Base-by-base conservation (phyloP, 2,888 invertebrate species). In the Cremastinae sp. region DNA sequence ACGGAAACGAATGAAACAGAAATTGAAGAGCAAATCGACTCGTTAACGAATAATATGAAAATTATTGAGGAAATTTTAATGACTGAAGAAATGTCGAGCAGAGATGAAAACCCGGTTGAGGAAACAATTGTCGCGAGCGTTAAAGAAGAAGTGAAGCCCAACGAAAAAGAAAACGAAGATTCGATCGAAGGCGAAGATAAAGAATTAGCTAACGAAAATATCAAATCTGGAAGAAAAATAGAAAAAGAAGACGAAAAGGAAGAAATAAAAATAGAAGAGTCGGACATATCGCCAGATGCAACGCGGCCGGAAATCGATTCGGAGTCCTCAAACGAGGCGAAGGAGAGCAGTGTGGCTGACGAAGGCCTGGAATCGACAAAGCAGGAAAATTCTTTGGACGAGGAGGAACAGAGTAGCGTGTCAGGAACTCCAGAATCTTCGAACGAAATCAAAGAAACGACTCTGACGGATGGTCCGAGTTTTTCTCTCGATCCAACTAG, bases 381-480 rank as follows among this genome's bases (percentile, higher is more conserved):
- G 58, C 20, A 61, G 0, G 82, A 79, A 10, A 82, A 80, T 74
- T 82, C 81, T 1, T 61, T 79, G 18, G 82, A 83, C n/a, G 80
- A 77, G 1, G 82, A 79, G 41, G 83, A 81, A 2, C 16, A 10
- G 28, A 82, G 72, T 35, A 82, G 76, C 2, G 81, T 70, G 5
- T 78, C 70, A 0, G 73, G 74, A 51, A 80, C 78, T 1, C 73
- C 76, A 1, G 80, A 82, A 14, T 82, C 83, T 2, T 83, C 82
- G 3, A 83, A 84, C 70, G 85, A 86, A 41, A 78, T 79, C 0
- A 86, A 84, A 53, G 83, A 84, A 55, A 83, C 83, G 0, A 83
- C 81, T 64, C 75, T 59, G 1, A 80, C 80, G 18, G 80, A 80
- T 35, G 78, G 77, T 14, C 20, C 72, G 16, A 81, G 81, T 55